These are phyloP conservation scores for Cherax quadricarinatus DNA, from an alignment of 1,140 invertebrate species.

Conservation along the genomic window DNA sequence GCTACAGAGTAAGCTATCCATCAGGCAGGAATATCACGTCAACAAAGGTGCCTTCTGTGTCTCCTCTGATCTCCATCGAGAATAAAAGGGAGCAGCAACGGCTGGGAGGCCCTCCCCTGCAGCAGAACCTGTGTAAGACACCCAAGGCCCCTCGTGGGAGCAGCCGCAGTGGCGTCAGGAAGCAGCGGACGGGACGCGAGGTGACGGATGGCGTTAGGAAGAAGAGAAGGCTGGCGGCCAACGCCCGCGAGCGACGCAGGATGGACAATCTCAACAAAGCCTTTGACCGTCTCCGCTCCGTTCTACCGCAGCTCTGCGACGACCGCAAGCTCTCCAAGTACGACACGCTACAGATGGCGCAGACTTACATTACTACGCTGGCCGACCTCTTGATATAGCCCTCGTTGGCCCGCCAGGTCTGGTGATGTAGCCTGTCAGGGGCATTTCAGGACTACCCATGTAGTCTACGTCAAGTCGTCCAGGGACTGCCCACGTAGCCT, in stretches of 20 bases:
- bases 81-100: slow-evolving; percentile 44
- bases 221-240: slow-evolving; percentile 91
- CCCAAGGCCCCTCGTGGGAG: slow-evolving; percentile 27
- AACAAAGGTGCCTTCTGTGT: background rate
- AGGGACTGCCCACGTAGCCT: background rate
- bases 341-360: slow-evolving; percentile 57
- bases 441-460: background rate
- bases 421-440: background rate
- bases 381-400: slow-evolving; percentile 34
- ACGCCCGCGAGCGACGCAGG: slow-evolving; percentile 91
- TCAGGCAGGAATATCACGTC: background rate
- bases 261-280: slow-evolving; percentile 97
- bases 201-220: slow-evolving; percentile 80
- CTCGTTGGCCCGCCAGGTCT: background rate
- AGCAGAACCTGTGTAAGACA: background rate
- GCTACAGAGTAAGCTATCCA: background rate
- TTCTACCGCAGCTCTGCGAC: slow-evolving; percentile 92
- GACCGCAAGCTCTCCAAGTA: slow-evolving; percentile 93
- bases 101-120: background rate
- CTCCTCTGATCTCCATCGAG: slow-evolving; percentile 31
- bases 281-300: slow-evolving; percentile 91
- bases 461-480: background rate
- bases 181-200: slow-evolving; percentile 39
- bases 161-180: slow-evolving; percentile 41
- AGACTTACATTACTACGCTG: slow-evolving; percentile 56